Conservation (phyloP, 2,797 vertebrate genomes). For the Telmatherina bonti region DNA sequence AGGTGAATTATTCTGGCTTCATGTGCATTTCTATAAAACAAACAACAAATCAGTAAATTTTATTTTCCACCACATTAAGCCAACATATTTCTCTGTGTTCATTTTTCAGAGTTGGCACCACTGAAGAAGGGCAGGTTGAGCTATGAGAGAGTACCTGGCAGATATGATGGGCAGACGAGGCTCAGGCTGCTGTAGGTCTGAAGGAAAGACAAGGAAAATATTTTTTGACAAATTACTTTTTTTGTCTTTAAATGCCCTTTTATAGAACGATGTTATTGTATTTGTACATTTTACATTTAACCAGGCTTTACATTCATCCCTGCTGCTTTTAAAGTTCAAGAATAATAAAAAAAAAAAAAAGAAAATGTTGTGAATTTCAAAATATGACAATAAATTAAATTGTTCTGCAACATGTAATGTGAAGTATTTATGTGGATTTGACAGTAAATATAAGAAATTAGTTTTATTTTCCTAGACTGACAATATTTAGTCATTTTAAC, state of each 20-base stretch:
- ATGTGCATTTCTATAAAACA: neutral
- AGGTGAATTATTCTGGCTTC: constrained; percentile 38
- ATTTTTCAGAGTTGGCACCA: constrained; percentile 69
- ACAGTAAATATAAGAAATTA: neutral
- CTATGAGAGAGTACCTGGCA: constrained; percentile 91
- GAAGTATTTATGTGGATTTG: neutral
- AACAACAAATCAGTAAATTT: neutral
- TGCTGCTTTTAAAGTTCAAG: neutral
- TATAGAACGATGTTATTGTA: neutral
- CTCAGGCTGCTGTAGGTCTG: constrained; percentile 87
- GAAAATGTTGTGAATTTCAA: neutral
- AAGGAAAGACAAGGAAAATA: neutral
- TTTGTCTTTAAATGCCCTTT: neutral
- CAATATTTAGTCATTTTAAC: neutral
- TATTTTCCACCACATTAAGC: neutral
- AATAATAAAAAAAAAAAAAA: neutral
- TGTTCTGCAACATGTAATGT: neutral
- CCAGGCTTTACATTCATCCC: neutral
- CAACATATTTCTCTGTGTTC: constrained; percentile 39
- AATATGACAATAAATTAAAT: neutral
- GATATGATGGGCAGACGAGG: constrained; percentile 92
- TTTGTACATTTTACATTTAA: neutral
- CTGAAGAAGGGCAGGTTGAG: constrained; percentile 85
- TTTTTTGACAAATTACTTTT: neutral
- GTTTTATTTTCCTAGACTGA: neutral